Conservation (phyloP, 2,113 vertebrate genomes). For the Hepsetus odoe region DNA sequence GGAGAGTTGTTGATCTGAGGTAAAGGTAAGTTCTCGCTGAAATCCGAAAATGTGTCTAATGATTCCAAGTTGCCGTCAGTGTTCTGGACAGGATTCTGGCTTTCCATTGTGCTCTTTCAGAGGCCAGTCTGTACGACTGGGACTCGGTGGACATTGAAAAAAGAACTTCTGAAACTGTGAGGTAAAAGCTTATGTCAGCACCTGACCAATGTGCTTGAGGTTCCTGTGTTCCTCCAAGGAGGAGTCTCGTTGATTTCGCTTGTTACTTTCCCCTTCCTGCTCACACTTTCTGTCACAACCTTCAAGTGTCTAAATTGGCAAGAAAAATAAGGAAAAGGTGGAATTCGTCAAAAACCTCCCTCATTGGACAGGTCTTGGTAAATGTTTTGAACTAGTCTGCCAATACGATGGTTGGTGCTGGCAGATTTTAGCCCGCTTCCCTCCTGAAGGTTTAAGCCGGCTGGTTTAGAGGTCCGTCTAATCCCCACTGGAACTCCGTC, state of each 20-base stretch:
- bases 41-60: conserved; percentile 61
- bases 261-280: not conserved
- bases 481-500: conserved; percentile 41
- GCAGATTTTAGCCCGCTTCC: not conserved
- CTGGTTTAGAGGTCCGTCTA: not conserved
- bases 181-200: conserved; percentile 34
- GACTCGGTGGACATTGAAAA: conserved; percentile 57
- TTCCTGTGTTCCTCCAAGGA: conserved; percentile 63
- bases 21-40: conserved; percentile 60
- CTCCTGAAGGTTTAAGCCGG: not conserved
- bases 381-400: conserved; percentile 8
- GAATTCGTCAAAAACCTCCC: conserved; percentile 68
- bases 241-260: conserved; percentile 70
- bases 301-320: conserved; percentile 75
- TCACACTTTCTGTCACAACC: conserved; percentile 36
- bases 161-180: conserved; percentile 46
- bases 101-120: conserved; percentile 72
- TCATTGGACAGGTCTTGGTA: conserved; percentile 70
- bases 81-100: conserved; percentile 65
- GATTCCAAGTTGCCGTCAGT: conserved; percentile 61
- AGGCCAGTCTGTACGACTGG: conserved; percentile 64
- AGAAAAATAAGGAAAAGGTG: conserved; percentile 77
- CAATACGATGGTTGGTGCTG: conserved; percentile 41
- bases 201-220: conserved; percentile 49
- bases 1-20: conserved; percentile 52